Evolutionary conservation across 64 coral and sea anemone genomes (phyloP).

Genomic region (Montipora sp.): DNA sequence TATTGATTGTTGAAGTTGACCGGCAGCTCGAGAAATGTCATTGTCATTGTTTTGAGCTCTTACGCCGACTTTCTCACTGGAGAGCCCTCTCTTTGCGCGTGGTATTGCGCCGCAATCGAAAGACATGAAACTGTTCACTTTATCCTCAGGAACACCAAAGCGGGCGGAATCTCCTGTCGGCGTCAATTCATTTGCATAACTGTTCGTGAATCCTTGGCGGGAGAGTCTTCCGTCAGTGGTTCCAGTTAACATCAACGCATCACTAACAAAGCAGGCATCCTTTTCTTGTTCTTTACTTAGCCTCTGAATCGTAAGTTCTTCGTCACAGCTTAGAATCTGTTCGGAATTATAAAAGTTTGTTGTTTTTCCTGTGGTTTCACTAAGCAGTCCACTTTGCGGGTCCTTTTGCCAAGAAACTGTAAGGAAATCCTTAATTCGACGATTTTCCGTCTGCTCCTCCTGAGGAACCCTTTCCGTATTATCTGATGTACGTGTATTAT

Average conservation of each 20-base stretch:
- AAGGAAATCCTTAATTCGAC: neutral
- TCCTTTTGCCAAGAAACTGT: neutral
- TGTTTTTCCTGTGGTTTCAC: neutral
- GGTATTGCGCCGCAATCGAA: neutral
- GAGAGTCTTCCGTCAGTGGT: neutral
- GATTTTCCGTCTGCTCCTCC: neutral
- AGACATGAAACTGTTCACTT: neutral
- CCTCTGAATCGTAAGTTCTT: neutral
- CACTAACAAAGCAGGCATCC: neutral
- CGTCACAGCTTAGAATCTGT: neutral
- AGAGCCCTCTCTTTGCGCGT: neutral
- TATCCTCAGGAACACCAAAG: neutral
- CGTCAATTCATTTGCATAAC: neutral
- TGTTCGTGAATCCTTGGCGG: neutral
- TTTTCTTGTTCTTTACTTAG: neutral
- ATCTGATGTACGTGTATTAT: neutral
- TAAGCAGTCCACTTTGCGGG: neutral
- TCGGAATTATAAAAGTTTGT: neutral
- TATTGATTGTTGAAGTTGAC: neutral
- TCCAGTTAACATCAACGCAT: neutral
- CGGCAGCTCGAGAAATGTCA: neutral
- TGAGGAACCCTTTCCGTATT: neutral
- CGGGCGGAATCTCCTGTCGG: neutral
- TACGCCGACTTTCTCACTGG: neutral
- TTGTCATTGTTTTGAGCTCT: neutral